These are phyloP conservation scores for Hirudinaria manillensis DNA, from an alignment of 2,888 invertebrate genomes.

Conservation along the genomic window DNA sequence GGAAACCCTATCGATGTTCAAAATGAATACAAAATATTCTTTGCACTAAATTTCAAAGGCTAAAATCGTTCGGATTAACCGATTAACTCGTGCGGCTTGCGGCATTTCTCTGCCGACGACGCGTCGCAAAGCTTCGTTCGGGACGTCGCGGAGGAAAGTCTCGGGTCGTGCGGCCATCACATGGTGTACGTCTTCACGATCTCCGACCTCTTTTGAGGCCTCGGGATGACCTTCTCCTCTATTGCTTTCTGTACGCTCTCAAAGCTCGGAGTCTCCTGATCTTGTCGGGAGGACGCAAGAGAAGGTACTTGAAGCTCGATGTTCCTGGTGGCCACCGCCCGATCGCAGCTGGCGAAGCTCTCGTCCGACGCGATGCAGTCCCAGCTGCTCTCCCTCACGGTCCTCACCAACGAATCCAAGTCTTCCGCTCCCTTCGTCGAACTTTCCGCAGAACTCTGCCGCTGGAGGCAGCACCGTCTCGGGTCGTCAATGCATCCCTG, in stretches of 20 bases:
- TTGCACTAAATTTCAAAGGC: too few species aligned
- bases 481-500: too few species aligned
- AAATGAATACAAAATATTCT: too few species aligned
- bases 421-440: neutral
- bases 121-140: too few species aligned
- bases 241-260: neutral
- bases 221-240: neutral
- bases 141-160: too few species aligned
- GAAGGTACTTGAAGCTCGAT: slow-evolving; percentile 1
- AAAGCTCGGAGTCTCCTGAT: neutral
- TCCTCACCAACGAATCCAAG: neutral
- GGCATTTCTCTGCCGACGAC: too few species aligned
- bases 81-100: too few species aligned
- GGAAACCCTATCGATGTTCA: too few species aligned
- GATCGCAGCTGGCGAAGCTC: neutral
- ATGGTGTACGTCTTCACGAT: neutral
- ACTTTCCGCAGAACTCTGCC: too few species aligned
- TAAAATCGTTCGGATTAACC: too few species aligned
- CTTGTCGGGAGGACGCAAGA: neutral
- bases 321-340: neutral
- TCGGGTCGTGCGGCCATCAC: neutral
- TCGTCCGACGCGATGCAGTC: neutral
- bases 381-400: neutral
- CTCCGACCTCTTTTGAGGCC: neutral
- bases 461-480: too few species aligned